Evolutionary conservation across 2,797 vertebrate genomes (phyloP), one percentile per base, ranked within the genome.

Genomic region (Eupleurogrammus muticus): DNA sequence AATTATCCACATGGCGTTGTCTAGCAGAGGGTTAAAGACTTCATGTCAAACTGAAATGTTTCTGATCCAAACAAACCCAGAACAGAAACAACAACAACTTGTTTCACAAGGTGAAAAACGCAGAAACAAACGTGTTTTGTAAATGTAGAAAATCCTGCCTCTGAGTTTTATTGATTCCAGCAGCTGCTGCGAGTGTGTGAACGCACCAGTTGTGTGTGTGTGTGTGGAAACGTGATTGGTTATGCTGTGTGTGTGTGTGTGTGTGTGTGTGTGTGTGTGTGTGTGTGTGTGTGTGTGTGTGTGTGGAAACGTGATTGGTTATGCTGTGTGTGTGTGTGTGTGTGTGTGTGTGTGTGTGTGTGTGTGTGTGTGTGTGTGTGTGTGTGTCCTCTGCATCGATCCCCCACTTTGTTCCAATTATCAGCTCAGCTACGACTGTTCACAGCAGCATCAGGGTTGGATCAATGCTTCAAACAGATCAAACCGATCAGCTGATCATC

Each of bases 361-460:
- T 20, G 34, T 75, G 53, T 54, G 40, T 23, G 49, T 62, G 48
- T 60, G 54, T 56, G 66, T 64, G 65, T 57, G 6, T 66, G 60
- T 74, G 66, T 67, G 77, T 50, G 74, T 72, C 87, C 82, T 77
- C 58, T 52, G 72, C 66, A 90, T 90, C 75, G 92, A 94, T 94
- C 85, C 85, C 63, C 77, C 87, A 87, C 90, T 94, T 94, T 94
- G 92, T 91, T 92, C 90, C 90, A 93, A 93, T 95, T 92, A 94
- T 93, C 87, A 83, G 77, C 75, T 87, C 85, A 87, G n/a, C n/a
- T 89, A 72, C 78, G 73, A 70, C 88, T 84, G 84, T 91, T 88
- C 87, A 87, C 81, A 82, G 73, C 80, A 75, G 79, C 71, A 85
- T 87, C 89, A 79, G 70, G 36, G 36, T 11, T 11, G 2, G 40